Conservation (phyloP, 1,140 invertebrate species). For the Caenorhabditis remanei region DNA sequence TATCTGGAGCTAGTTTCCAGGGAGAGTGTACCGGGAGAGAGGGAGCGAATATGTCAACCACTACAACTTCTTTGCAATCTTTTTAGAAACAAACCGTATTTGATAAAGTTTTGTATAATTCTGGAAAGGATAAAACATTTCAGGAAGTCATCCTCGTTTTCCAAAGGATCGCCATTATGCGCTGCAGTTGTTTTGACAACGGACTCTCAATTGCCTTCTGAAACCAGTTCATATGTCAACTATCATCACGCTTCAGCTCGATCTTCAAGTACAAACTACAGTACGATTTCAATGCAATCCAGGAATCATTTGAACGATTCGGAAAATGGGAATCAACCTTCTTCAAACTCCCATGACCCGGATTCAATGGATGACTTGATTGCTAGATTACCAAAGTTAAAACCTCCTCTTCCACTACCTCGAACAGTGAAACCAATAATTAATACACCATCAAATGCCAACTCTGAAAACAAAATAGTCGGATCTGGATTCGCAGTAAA, state of each 20-base stretch:
- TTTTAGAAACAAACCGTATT: neutral
- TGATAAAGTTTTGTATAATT: neutral
- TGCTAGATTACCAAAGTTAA: neutral
- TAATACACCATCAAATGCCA: neutral
- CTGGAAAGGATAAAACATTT: neutral
- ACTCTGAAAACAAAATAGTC: neutral
- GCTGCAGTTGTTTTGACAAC: neutral
- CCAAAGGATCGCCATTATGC: neutral
- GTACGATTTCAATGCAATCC: neutral
- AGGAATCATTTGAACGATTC: neutral
- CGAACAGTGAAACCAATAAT: neutral
- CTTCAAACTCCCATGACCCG: neutral
- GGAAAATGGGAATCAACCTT: too few species aligned
- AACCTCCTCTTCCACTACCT: neutral
- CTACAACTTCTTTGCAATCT: neutral
- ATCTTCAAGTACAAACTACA: neutral
- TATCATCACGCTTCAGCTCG: neutral
- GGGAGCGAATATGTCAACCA: neutral
- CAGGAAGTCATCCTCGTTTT: neutral
- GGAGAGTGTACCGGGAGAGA: slow-evolving; percentile 15
- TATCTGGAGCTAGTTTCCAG: neutral
- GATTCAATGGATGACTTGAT: neutral
- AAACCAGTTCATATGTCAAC: neutral
- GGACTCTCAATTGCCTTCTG: neutral
- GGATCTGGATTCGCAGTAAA: neutral